A percentile compares a stretch with the other conserved stretches of the same genome.
Conservation (phyloP, 2,888 invertebrate genomes). For the Lasioglossum figueresi region DNA sequence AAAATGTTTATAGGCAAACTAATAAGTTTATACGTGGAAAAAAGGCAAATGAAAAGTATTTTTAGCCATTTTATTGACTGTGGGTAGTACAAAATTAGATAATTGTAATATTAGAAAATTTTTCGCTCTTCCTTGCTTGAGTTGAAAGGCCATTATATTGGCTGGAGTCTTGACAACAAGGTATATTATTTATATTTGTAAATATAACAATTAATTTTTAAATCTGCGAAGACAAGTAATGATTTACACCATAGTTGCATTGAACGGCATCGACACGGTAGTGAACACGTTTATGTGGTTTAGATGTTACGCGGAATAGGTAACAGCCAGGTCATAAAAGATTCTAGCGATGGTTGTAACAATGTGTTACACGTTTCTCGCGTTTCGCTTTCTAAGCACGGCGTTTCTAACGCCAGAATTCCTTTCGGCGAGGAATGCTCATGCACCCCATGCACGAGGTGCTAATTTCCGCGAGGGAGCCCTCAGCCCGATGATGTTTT, state of each 20-base stretch:
- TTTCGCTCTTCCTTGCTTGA: too few relatives aligned
- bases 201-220: too few relatives aligned
- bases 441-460: slow-evolving; percentile 32
- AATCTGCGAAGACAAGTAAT: not conserved
- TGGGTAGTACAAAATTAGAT: too few relatives aligned
- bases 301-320: not conserved
- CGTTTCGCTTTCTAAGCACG: not conserved
- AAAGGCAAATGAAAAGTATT: too few relatives aligned
- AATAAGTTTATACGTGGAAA: not conserved
- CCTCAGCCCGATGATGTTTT: slow-evolving; percentile 41
- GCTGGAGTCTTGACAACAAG: too few relatives aligned
- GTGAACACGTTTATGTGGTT: not conserved
- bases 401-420: not conserved
- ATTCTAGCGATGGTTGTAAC: not conserved
- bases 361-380: not conserved
- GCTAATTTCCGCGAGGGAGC: slow-evolving; percentile 42
- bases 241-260: not conserved
- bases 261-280: not conserved
- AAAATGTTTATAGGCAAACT: not conserved
- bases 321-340: not conserved
- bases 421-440: not conserved
- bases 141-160: not conserved
- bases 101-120: too few relatives aligned
- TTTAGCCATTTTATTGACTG: too few relatives aligned
- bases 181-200: too few relatives aligned